Base-by-base conservation (phyloP, 2,797 vertebrate species). In the Enteromius argenteus region DNA sequence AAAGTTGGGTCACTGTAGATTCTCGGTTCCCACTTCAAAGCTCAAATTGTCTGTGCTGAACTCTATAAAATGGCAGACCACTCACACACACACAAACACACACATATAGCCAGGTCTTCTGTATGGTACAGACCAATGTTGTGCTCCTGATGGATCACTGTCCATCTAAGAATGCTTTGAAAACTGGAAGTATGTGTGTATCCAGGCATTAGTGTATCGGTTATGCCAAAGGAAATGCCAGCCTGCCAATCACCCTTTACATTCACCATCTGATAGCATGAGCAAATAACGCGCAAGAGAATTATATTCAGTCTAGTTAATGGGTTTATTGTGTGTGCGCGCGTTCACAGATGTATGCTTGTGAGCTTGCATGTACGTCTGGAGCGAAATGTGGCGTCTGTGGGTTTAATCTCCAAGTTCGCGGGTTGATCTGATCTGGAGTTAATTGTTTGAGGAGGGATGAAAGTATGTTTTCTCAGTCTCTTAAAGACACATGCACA, bases 1-100 rank as follows among this genome's bases (percentile, higher is more conserved):
- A 69, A 51, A 82, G 67, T 23, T 75, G 7, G 73, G 81, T 76
- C 73, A 75, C 72, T 76, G 37, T 68, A 86, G 83, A 81, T 79
- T 73, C 14, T 67, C 37, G 13, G 19, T 79, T 49, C 58, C 81
- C 86, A 91, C 94, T 95, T 96, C 95, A 96, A 96, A 96, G 94
- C 88, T 87, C 84, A 81, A 83, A 86, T 89, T 93, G 91, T 95
- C 92, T 93, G 91, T 91, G 91, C 91, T 95, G 92, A 94, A 93
- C 95, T 95, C 93, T 92, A 94, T 90, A 92, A 91, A 90, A 94
- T 93, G 90, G 91, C 91, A 94, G 95, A 94, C 89, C 68, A 75
- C 49, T 66, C 80, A 58, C 81, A 79, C 37, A 56, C 32, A 68
- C 19, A 75, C 75, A 76, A 53, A 69, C 56, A 68, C 27, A 62